Conservation (phyloP, 2,797 vertebrate species). For the Pantherophis alleghaniensis region DNA sequence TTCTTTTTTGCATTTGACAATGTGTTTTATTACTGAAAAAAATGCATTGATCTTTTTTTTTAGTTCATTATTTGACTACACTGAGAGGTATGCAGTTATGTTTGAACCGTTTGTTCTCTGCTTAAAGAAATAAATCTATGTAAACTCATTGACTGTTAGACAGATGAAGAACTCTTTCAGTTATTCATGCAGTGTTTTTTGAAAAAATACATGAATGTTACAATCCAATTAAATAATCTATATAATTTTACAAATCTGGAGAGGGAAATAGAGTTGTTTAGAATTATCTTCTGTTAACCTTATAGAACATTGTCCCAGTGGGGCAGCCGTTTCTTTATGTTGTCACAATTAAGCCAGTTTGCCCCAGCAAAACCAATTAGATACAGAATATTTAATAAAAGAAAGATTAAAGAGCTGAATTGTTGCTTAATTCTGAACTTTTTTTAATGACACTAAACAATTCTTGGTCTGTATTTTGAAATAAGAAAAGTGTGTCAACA, state of each 20-base stretch:
- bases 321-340: conserved; percentile 21
- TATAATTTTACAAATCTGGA: neutral
- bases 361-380: conserved; percentile 28
- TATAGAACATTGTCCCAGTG: neutral
- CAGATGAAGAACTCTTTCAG: conserved; percentile 56
- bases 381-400: conserved; percentile 7
- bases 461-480: neutral
- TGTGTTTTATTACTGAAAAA: conserved; percentile 64
- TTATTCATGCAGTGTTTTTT: conserved; percentile 34
- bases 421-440: conserved; percentile 30
- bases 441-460: neutral
- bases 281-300: conserved; percentile 22
- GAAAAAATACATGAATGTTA: conserved; percentile 38
- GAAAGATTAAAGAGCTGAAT: conserved; percentile 23
- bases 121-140: conserved; percentile 59
- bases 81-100: conserved; percentile 47
- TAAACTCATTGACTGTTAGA: conserved; percentile 46
- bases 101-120: conserved; percentile 53
- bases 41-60: conserved; percentile 59
- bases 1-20: conserved; percentile 57
- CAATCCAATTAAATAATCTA: conserved; percentile 14
- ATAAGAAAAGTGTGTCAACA: neutral
- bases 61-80: conserved; percentile 61
- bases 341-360: conserved; percentile 41
- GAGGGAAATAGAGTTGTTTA: neutral